Percentiles rank a stretch among this genome's conserved stretches.
phyloP scores from a whole-genome alignment of 2,888 invertebrate genomes.

The Pseudococcus jackbeardsleyi region DNA sequence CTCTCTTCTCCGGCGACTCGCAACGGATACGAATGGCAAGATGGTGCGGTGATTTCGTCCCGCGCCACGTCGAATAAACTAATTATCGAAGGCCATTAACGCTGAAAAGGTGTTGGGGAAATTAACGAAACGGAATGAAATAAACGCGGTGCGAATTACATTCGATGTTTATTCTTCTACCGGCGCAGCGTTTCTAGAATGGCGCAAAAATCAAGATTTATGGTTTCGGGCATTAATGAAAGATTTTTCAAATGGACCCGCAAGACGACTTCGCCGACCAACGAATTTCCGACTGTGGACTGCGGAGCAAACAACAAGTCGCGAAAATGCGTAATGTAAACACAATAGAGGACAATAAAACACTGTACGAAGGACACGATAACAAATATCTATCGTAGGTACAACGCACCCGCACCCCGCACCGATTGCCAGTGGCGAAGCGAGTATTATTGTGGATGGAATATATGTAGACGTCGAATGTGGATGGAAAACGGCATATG shows the following conservation, averaged over 20 bases:
- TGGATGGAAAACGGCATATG: conserved; percentile 36
- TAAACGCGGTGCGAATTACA: conserved; percentile 35
- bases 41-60: neutral
- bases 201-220: conserved; percentile 36
- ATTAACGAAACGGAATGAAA: conserved; percentile 35
- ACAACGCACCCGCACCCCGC: neutral
- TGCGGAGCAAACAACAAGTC: no score
- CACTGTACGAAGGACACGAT: conserved; percentile 10
- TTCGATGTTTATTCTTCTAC: neutral
- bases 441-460: neutral
- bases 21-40: neutral
- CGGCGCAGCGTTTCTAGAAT: neutral
- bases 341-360: conserved; percentile 47
- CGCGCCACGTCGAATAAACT: neutral
- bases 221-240: conserved; percentile 28
- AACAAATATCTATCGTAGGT: neutral
- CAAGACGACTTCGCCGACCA: neutral
- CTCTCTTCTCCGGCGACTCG: neutral
- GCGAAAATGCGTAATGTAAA: conserved; percentile 34
- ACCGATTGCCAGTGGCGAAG: no score
- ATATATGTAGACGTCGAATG: neutral
- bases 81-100: conserved; percentile 39
- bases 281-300: no score
- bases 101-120: conserved; percentile 25
- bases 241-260: neutral